phyloP scores from a whole-genome alignment of 1,140 invertebrate species.

The Centruroides vittatus region DNA sequence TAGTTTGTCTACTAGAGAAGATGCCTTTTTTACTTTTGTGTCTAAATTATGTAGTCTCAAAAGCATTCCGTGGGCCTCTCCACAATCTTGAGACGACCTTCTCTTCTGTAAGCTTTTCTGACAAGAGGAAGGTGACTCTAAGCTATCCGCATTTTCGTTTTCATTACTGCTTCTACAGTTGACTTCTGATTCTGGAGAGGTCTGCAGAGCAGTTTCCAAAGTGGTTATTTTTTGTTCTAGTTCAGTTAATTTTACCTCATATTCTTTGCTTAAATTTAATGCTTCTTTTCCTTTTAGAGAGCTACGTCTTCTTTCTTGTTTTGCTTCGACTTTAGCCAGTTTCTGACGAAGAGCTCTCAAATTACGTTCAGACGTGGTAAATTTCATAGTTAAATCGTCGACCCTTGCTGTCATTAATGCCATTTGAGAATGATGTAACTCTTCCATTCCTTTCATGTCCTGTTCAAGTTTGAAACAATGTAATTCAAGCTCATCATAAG shows the following conservation, averaged over 20 bases:
- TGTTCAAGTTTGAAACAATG: conserved; percentile 54
- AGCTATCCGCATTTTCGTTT: no score
- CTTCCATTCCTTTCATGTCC: conserved; percentile 48
- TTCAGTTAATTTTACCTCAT: conserved; percentile 64
- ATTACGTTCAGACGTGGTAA: conserved; percentile 65
- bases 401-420: conserved; percentile 66
- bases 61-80: conserved; percentile 2
- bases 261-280: conserved; percentile 58
- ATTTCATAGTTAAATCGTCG: conserved; percentile 65
- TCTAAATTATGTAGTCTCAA: conserved; percentile 10
- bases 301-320: conserved; percentile 54
- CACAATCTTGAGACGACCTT: neutral
- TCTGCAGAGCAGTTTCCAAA: conserved; percentile 35
- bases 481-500: conserved; percentile 62
- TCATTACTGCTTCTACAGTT: no score
- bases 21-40: conserved; percentile 10
- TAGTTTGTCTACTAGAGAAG: no score
- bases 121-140: no score
- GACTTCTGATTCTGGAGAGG: neutral
- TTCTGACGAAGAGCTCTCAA: conserved; percentile 61
- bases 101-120: no score
- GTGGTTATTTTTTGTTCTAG: conserved; percentile 57
- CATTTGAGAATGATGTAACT: conserved; percentile 54
- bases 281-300: conserved; percentile 58
- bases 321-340: conserved; percentile 54